A percentile compares a stretch with the other conserved stretches of the same genome.
Conservation (phyloP, 2,888 invertebrate species). For the Drosophila formosana region DNA sequence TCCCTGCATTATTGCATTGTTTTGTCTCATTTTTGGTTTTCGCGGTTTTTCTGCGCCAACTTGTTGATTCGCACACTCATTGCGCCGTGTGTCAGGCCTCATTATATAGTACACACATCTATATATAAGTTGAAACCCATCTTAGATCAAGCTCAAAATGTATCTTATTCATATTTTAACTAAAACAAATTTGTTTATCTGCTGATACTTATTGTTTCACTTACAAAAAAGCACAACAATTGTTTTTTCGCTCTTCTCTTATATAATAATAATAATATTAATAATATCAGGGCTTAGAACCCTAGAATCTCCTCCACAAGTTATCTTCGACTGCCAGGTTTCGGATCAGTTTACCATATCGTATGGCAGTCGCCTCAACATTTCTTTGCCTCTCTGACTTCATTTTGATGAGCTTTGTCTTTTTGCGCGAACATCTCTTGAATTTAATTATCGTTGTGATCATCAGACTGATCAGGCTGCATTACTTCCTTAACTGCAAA, state of each 20-base stretch:
- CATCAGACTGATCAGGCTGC: not conserved
- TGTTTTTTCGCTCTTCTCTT: too few species aligned
- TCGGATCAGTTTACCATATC: not conserved
- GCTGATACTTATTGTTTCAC: too few species aligned
- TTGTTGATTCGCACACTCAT: conserved; percentile 67
- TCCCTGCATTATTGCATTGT: conserved; percentile 6
- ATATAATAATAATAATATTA: too few species aligned
- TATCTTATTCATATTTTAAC: too few species aligned
- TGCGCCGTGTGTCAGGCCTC: conserved; percentile 46
- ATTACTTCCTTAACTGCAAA: conserved; percentile 4
- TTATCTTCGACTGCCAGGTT: not conserved
- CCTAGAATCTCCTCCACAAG: not conserved
- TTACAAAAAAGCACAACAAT: too few species aligned
- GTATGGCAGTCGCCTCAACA: not conserved
- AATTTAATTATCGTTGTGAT: not conserved
- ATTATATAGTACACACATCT: conserved; percentile 26
- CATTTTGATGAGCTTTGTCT: conserved; percentile 3
- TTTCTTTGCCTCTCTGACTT: not conserved
- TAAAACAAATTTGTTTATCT: too few species aligned
- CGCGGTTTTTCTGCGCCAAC: conserved; percentile 48
- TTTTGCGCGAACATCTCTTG: not conserved
- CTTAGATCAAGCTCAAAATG: too few species aligned
- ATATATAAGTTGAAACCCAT: not conserved
- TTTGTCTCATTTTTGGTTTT: conserved; percentile 8
- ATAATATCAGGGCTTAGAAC: not conserved